Percentiles rank a stretch among this genome's conserved stretches.
These are phyloP conservation scores for Anguilla obscura DNA, from an alignment of 2,797 vertebrate genomes.

Conservation along the genomic window DNA sequence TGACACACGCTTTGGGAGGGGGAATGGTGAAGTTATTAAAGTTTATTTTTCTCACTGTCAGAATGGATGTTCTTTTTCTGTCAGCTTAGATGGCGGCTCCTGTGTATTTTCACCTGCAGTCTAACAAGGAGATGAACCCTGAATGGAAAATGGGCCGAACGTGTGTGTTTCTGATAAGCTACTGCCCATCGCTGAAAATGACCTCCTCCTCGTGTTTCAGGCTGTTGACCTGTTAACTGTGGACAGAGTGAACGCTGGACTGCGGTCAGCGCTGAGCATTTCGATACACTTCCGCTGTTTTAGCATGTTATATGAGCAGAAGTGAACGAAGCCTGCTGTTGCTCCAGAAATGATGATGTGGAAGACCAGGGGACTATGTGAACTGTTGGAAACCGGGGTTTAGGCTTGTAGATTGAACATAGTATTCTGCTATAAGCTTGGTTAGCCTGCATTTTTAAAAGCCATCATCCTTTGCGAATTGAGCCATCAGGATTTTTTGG, in stretches of 20 bases:
- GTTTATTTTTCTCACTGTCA: slow-evolving; percentile 1
- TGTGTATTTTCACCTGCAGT: slow-evolving; percentile 1
- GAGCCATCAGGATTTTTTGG: not conserved
- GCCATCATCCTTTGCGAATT: not conserved
- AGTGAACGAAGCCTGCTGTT: not conserved
- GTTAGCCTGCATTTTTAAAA: not conserved
- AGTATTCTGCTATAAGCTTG: not conserved
- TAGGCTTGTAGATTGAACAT: not conserved
- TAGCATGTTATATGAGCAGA: not conserved
- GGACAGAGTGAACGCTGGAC: not conserved
- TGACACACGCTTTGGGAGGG: not conserved
- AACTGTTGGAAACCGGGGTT: not conserved
- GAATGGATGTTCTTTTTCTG: not conserved
- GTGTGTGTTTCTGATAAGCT: not conserved
- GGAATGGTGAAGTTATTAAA: not conserved
- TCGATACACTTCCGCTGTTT: not conserved
- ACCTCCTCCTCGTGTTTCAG: not conserved
- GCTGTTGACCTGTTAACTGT: not conserved
- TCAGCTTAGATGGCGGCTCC: not conserved
- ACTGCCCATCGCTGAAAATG: not conserved
- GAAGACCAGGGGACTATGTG: not conserved
- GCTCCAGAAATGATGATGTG: not conserved
- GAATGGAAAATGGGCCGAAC: not conserved
- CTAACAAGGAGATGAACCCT: not conserved
- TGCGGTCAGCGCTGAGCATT: not conserved